Percentiles rank a stretch among this genome's conserved stretches.
Conservation (phyloP, 2,888 invertebrate genomes). For the Eupithecia abbreviata region DNA sequence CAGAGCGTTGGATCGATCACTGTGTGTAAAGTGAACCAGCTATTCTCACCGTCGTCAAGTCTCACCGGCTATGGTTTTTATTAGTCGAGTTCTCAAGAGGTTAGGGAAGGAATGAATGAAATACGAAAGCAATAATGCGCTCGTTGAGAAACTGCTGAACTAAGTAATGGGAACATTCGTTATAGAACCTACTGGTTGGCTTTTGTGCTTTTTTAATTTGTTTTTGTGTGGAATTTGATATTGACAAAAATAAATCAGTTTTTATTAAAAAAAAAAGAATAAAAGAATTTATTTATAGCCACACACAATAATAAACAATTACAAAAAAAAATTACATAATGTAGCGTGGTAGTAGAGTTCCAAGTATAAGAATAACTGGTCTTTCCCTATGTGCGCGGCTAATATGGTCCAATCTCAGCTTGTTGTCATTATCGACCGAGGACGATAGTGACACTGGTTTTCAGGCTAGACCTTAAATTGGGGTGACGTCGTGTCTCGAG, state of each 20-base stretch:
- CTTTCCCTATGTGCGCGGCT: too few species aligned
- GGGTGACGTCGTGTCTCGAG: too few species aligned
- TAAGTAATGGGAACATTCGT: slow-evolving; percentile 43
- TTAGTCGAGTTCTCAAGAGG: slow-evolving; percentile 45
- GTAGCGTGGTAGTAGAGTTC: too few species aligned
- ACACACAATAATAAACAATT: too few species aligned
- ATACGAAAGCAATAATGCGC: slow-evolving; percentile 47
- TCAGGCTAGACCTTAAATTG: too few species aligned
- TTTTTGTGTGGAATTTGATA: background rate
- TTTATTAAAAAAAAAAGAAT: too few species aligned
- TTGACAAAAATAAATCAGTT: background rate
- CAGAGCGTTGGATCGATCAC: background rate
- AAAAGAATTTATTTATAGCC: too few species aligned
- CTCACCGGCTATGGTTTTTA: slow-evolving; percentile 37
- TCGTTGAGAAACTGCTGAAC: slow-evolving; percentile 47
- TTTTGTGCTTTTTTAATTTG: background rate
- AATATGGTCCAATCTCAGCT: too few species aligned
- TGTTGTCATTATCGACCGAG: too few species aligned
- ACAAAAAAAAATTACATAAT: too few species aligned
- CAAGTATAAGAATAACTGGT: too few species aligned
- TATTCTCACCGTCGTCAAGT: background rate
- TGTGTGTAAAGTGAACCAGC: slow-evolving; percentile 13
- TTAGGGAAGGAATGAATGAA: slow-evolving; percentile 46
- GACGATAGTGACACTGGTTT: too few species aligned
- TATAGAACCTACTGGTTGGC: slow-evolving; percentile 15